Evolutionary conservation across 2,888 invertebrate species (phyloP), one percentile per base, ranked within the genome.

Genomic region (Laspeyria flexula): DNA sequence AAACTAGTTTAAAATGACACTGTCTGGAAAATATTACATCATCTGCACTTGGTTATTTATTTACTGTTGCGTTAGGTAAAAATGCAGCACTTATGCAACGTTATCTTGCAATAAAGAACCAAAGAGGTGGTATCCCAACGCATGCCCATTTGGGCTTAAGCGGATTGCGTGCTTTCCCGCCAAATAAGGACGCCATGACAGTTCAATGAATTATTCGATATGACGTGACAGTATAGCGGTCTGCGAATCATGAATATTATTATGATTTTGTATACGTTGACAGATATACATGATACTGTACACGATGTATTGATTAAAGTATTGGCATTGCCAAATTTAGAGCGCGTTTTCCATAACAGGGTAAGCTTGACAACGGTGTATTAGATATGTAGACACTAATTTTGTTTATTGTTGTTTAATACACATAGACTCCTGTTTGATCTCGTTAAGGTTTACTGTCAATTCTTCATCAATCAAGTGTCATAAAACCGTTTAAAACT

Each of bases 111-210:
- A 83, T 89, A 88, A 87, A 88, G 86, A 86, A 81, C 82, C 83
- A 84, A 85, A 77, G 81, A 59, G 64, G 64, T 60, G 21, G 70
- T 83, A 85, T 85, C 84, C 81, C 81, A 73, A 63, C 75, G 62
- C 73, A 80, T 79, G 84, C 86, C 90, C 81, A 82, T 86, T 90
- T 87, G 77, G 83, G 90, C 70, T 75, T 82, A 88, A 88, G 86
- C 86, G 84, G 86, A 89, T 90, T 87, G 90, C 51, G 35, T 51
- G 51, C 91, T 92, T 91, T 92, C 91, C 86, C 90, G 84, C 91
- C 92, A 90, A 89, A 90, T 90, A 90, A 79, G 90, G 91, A 65
- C 62, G 78, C 81, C 82, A 79, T 88, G 89, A 90, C 91, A 90
- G 88, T 85, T 83, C 83, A 79, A 81, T 88, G 90, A 90, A 89